A percentile compares a stretch with the other conserved stretches of the same genome.
phyloP scores from a whole-genome alignment of 2,113 vertebrate species.

The Eudyptes chrysolophus region DNA sequence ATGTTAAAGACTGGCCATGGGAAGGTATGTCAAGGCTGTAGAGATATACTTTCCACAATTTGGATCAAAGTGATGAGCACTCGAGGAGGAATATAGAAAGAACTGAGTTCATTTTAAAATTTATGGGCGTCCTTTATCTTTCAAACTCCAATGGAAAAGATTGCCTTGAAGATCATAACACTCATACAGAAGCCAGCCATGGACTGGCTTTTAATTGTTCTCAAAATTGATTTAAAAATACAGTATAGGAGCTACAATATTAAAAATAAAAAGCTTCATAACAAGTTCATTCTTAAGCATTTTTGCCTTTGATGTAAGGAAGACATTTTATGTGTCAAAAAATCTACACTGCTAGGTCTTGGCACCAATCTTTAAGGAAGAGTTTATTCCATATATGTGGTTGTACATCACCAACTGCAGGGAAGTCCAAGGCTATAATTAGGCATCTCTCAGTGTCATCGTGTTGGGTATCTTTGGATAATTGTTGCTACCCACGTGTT shows the following conservation, averaged over 20 bases:
- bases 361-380: neutral
- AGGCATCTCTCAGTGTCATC: neutral
- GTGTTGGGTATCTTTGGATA: neutral
- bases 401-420: neutral
- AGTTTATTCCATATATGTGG: neutral
- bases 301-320: neutral
- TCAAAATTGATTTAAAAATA: neutral
- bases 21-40: conserved; percentile 30
- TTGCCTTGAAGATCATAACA: conserved; percentile 17
- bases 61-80: neutral
- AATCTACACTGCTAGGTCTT: neutral
- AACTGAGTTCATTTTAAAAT: conserved; percentile 39
- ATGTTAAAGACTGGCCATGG: neutral
- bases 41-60: neutral
- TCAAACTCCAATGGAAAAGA: conserved; percentile 47
- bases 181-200: neutral
- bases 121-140: conserved; percentile 53
- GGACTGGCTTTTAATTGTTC: neutral
- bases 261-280: neutral
- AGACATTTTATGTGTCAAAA: neutral
- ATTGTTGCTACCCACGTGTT: conserved; percentile 34
- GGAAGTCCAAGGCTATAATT: conserved; percentile 34
- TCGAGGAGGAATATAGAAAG: conserved; percentile 5
- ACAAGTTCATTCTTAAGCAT: neutral
- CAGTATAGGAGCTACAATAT: neutral